Evolutionary conservation across 2,113 vertebrate species (phyloP), one percentile per base, ranked within the genome.

Genomic region (Microtus richardsoni): DNA sequence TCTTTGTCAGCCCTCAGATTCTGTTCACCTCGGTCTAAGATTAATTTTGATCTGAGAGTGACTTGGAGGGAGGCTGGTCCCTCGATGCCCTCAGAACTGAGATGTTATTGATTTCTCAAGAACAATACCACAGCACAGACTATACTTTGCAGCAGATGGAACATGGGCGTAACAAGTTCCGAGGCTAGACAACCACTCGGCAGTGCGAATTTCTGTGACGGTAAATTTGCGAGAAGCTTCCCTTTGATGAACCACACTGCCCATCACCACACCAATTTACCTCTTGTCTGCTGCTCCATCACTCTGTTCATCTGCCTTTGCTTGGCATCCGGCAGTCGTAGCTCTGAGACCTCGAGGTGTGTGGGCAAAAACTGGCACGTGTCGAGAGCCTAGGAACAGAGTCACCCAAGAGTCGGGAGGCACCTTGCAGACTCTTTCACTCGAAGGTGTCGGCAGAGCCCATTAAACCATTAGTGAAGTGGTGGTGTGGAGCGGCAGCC

Each of bases 391-490:
- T 3, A 64, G n/a, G 47, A 79, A 92, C 54, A 77, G 79, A 90
- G 77, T 92, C 68, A 44, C 85, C 44, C 58, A 83, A 93, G 88
- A 84, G 73, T 41, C 66, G 16, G 7, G 58, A 86, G 79, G 94
- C 73, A 4, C 89, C 1, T 47, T 2, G 26, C 49, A 19, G 71
- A 41, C 74, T 84, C 92, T 92, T 95, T 92, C 58, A 66, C 87
- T 79, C 88, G 74, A 89, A 95, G 92, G 96, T 97, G 89, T 97
- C 88, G 94, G 96, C 2, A 2, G 94, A 87, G 58, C 93, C 91
- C 91, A 87, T 93, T 96, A 94, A 96, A 68, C 94, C 95, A 82
- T 96, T 49, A 94, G 95, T 80, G 92, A 91, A 95, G 93, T 87
- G 87, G 89, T 94, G 91, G 89, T 88, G 64, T 10, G 83, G 95